phyloP scores from a whole-genome alignment of 2,888 invertebrate genomes.

The Mesorhabditis belari region DNA sequence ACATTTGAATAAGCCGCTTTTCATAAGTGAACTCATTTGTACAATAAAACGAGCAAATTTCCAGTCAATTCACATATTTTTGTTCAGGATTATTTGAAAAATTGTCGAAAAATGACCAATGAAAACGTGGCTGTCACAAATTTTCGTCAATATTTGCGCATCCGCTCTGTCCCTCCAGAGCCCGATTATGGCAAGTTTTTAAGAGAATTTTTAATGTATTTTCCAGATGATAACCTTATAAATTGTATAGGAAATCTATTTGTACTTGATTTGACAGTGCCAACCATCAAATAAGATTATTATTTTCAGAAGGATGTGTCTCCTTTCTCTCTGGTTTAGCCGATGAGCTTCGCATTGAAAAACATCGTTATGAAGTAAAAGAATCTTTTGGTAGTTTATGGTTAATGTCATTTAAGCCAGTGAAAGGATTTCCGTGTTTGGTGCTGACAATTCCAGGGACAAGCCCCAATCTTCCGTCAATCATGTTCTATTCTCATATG shows the following conservation, averaged over 20 bases:
- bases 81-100: no score
- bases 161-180: conserved; percentile 79
- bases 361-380: conserved; percentile 18
- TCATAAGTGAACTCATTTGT: no score
- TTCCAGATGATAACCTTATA: no score
- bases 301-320: conserved; percentile 21
- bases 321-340: conserved; percentile 26
- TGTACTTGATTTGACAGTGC: no score
- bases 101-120: no score
- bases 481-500: conserved; percentile 87
- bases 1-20: no score
- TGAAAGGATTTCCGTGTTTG: conserved; percentile 70
- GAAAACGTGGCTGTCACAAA: conserved; percentile 62
- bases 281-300: no score
- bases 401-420: conserved; percentile 57
- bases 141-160: conserved; percentile 75
- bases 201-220: no score
- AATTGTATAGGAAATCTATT: no score
- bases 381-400: conserved; percentile 50
- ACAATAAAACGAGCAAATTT: no score
- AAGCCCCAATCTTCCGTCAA: conserved; percentile 66
- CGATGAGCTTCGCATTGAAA: conserved; percentile 23
- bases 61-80: no score
- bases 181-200: conserved; percentile 69
- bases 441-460: conserved; percentile 75